phyloP scores from a whole-genome alignment of 2,888 invertebrate species.

The Norana najaformis region DNA sequence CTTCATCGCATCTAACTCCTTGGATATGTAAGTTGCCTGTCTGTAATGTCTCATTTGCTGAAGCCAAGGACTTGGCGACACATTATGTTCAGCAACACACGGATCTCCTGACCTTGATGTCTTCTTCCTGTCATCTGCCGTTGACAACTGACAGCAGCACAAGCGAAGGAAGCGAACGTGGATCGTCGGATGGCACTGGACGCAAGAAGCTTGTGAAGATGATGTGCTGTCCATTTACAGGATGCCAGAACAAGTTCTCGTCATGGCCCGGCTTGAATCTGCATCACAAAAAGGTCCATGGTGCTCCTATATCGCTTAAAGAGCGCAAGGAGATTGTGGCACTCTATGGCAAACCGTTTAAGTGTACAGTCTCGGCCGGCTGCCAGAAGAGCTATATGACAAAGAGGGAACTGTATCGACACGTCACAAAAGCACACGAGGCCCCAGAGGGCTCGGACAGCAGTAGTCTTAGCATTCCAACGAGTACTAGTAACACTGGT shows the following conservation, averaged over 20 bases:
- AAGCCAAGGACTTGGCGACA: not conserved
- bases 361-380: not conserved
- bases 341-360: not conserved
- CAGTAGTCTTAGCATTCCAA: not conserved
- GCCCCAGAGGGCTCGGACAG: not conserved
- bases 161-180: not conserved
- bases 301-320: not conserved
- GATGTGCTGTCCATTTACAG: conserved; percentile 17
- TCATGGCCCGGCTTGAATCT: conserved; percentile 5
- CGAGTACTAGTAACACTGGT: not conserved
- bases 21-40: conserved; percentile 29
- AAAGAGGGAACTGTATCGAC: not conserved
- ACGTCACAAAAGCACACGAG: not conserved
- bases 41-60: conserved; percentile 7
- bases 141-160: not conserved
- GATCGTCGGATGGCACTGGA: not conserved
- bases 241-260: not conserved
- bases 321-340: not conserved
- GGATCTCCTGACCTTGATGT: not conserved
- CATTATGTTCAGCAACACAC: conserved; percentile 27
- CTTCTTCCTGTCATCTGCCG: not conserved
- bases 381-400: conserved; percentile 17
- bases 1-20: not conserved
- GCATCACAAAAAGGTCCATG: conserved; percentile 18
- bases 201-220: not conserved